phyloP scores from a whole-genome alignment of 2,797 vertebrate genomes.

The Crocidura indochinensis region DNA sequence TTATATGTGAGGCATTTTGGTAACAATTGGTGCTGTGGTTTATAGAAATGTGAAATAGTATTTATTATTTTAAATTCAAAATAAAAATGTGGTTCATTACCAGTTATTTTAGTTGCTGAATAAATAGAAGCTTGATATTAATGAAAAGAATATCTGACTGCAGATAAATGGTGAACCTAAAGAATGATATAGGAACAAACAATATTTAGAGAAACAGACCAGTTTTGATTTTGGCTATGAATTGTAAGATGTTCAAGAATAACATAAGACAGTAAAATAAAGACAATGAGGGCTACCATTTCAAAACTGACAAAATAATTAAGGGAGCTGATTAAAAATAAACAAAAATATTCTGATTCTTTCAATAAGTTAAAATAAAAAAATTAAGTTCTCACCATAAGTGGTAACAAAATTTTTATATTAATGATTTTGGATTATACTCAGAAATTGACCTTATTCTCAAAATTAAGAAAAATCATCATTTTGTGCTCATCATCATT shows the following conservation, averaged over 20 bases:
- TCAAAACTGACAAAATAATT: slow-evolving; percentile 7
- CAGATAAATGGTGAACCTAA: slow-evolving; percentile 26
- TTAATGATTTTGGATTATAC: slow-evolving; percentile 46
- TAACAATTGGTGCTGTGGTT: too few relatives aligned
- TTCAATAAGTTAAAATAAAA: slow-evolving; percentile 41
- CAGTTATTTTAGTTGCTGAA: not conserved
- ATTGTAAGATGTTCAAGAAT: slow-evolving; percentile 32
- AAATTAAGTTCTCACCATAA: slow-evolving; percentile 8
- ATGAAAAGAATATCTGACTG: not conserved
- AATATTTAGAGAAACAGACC: slow-evolving; percentile 7
- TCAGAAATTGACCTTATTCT: slow-evolving; percentile 26
- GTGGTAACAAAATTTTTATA: slow-evolving; percentile 20
- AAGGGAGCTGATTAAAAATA: not conserved
- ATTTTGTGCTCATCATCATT: not conserved
- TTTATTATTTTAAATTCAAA: slow-evolving; percentile 59
- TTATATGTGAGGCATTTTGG: too few relatives aligned
- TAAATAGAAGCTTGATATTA: not conserved
- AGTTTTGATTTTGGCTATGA: not conserved
- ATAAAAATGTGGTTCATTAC: not conserved
- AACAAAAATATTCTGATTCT: slow-evolving; percentile 5
- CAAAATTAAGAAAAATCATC: slow-evolving; percentile 42
- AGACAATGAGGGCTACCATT: not conserved
- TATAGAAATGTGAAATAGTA: not conserved
- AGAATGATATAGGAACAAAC: slow-evolving; percentile 9
- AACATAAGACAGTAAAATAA: not conserved